A percentile compares a stretch with the other conserved stretches of the same genome.
Conservation (phyloP, 1,140 invertebrate genomes). For the Drosophila parabipectinata region DNA sequence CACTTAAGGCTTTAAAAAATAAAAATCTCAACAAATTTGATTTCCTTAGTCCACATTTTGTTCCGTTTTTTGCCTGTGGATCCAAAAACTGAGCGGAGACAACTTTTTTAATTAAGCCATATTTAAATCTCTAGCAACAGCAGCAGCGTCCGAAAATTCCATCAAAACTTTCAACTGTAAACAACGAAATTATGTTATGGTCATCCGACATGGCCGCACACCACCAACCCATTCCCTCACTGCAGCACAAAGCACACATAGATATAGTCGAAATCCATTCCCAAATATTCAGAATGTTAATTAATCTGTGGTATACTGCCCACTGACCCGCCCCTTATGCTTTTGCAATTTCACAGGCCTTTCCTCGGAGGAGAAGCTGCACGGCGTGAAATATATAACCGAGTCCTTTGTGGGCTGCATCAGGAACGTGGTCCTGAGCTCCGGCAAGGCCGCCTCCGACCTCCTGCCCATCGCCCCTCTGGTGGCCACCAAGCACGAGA, state of each 20-base stretch:
- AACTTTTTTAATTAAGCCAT: slow-evolving; percentile 79
- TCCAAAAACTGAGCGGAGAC: slow-evolving; percentile 31
- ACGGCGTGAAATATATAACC: slow-evolving; percentile 95
- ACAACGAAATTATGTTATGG: slow-evolving; percentile 65
- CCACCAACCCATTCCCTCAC: neutral
- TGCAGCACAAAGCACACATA: slow-evolving; percentile 1
- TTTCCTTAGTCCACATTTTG: neutral
- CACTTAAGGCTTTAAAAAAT: too few relatives aligned
- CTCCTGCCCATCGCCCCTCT: slow-evolving; percentile 91
- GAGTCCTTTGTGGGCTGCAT: slow-evolving; percentile 97
- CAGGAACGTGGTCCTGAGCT: slow-evolving; percentile 92
- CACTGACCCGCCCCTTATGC: slow-evolving; percentile 8
- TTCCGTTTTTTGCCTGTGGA: slow-evolving; percentile 22
- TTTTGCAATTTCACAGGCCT: slow-evolving; percentile 86
- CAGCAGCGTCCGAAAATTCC: slow-evolving; percentile 41
- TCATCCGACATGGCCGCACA: slow-evolving; percentile 1
- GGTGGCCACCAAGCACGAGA: slow-evolving; percentile 93
- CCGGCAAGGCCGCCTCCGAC: slow-evolving; percentile 92
- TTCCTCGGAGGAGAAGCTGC: slow-evolving; percentile 92
- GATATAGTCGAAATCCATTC: slow-evolving; percentile 59
- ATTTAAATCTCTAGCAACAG: slow-evolving; percentile 54
- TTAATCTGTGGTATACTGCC: slow-evolving; percentile 61
- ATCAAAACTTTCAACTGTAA: slow-evolving; percentile 68
- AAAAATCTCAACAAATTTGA: neutral
- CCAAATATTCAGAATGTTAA: slow-evolving; percentile 75